Base-by-base conservation (phyloP, 2,888 invertebrate species). In the Xestobium rufovillosum region DNA sequence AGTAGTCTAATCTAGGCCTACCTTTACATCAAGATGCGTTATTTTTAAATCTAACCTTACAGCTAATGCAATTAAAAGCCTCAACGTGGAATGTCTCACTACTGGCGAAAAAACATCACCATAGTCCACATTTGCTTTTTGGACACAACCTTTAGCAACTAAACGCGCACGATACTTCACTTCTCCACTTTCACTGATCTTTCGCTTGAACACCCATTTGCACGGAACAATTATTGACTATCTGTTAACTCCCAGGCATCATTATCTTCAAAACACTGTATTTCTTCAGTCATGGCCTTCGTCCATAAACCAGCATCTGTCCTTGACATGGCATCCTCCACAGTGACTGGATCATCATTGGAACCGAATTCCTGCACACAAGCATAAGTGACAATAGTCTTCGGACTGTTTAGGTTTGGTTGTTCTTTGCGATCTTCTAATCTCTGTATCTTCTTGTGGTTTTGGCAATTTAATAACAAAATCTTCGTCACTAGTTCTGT, bases 171-270 rank as follows among this genome's bases (percentile, higher is more conserved):
- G 15, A 31, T 37, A 38, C 19, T 36, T 31, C 14, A 33, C 31
- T 19, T 32, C 26, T 2, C 26, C 31, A n/a, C 14, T 33, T 15
- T 28, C 26, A 31, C 35, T 23, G 10, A 1, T 32, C 33, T 43
- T 46, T 23, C n/a, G 17, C 26, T 46, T 46, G 27, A 47, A 47
- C 1, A 43, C 39, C 41, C 41, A 43, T 26, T 39, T 43, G 31
- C 34, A 35, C 8, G 27, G 29, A 27, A 25, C 26, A 8, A 42
- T 15, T 9, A 32, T 39, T 28, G 17, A 17, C 16, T 13, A 15
- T 42, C 44, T 12, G 36, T 35, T n/a, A 46, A 23, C 14, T 49
- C 44, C 43, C 47, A 47, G 11, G 44, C 44, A 34, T 39, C 36
- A 27, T 47, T 47, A 31, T 44, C 42, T 31, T 43, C 19, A 36